phyloP scores from a whole-genome alignment of 2,797 vertebrate genomes.

The Tauraco hartlaubi region DNA sequence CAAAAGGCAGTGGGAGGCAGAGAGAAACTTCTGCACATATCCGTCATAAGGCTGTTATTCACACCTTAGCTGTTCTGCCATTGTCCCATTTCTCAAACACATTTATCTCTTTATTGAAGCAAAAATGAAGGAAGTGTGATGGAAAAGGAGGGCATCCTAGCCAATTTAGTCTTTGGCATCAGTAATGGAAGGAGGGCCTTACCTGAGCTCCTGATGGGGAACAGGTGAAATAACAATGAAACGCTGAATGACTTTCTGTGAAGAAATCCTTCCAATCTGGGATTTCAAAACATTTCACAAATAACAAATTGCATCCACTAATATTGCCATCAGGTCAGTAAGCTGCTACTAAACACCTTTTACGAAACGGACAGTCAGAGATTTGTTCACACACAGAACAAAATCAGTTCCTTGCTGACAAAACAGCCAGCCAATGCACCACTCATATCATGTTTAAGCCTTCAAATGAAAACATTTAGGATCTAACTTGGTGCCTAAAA shows the following conservation, averaged over 20 bases:
- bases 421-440: not conserved
- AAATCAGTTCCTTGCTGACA: not conserved
- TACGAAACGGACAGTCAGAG: not conserved
- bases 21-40: not conserved
- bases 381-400: not conserved
- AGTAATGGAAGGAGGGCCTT: not conserved
- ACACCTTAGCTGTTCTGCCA: not conserved
- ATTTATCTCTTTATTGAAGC: not conserved
- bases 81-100: not conserved
- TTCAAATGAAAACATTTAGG: not conserved
- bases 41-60: not conserved
- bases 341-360: not conserved
- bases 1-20: not conserved
- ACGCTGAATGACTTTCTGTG: not conserved
- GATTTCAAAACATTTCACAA: conserved; percentile 19
- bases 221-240: not conserved
- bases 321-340: not conserved
- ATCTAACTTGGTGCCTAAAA: not conserved
- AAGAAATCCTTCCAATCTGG: not conserved
- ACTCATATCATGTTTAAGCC: not conserved
- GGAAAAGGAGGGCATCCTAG: not conserved
- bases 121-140: not conserved
- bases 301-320: not conserved
- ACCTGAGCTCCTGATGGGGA: not conserved
- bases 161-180: not conserved